Percentiles rank a stretch among this genome's conserved stretches.
Conservation (phyloP, 2,888 invertebrate species). For the Zelleria hepariella region DNA sequence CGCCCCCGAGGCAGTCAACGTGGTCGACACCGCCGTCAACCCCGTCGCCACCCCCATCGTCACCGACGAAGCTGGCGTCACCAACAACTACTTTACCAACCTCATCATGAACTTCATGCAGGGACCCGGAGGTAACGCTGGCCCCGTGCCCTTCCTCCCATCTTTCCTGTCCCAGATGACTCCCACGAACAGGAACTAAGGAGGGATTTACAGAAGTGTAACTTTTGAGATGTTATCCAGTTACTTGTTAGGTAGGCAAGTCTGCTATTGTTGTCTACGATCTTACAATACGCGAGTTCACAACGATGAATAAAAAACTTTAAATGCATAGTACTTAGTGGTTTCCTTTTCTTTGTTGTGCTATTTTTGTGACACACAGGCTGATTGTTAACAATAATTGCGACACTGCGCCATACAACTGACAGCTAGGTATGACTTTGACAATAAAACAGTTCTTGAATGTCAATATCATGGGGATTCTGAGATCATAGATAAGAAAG, state of each 20-base stretch:
- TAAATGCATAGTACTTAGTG: neutral
- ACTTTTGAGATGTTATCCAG: no score
- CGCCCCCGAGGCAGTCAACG: conserved; percentile 1
- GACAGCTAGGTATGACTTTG: no score
- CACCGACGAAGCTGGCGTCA: neutral
- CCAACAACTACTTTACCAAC: conserved; percentile 4
- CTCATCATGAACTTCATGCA: neutral
- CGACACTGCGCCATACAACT: no score
- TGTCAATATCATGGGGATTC: no score
- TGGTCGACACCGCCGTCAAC: conserved; percentile 19
- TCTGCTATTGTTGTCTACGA: neutral
- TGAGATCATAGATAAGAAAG: no score
- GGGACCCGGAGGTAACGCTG: conserved; percentile 4
- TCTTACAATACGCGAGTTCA: neutral
- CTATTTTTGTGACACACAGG: no score
- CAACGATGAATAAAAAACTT: no score
- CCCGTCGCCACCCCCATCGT: conserved; percentile 30
- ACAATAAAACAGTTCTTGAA: no score
- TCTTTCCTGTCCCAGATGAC: no score
- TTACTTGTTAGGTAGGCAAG: neutral
- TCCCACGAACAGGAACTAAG: neutral
- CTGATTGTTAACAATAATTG: no score
- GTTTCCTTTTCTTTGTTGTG: neutral
- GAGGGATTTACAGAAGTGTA: no score
- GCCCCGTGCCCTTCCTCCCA: conserved; percentile 23